A percentile compares a stretch with the other conserved stretches of the same genome.
phyloP scores from a whole-genome alignment of 2,113 vertebrate species.

The Ondatra zibethicus region DNA sequence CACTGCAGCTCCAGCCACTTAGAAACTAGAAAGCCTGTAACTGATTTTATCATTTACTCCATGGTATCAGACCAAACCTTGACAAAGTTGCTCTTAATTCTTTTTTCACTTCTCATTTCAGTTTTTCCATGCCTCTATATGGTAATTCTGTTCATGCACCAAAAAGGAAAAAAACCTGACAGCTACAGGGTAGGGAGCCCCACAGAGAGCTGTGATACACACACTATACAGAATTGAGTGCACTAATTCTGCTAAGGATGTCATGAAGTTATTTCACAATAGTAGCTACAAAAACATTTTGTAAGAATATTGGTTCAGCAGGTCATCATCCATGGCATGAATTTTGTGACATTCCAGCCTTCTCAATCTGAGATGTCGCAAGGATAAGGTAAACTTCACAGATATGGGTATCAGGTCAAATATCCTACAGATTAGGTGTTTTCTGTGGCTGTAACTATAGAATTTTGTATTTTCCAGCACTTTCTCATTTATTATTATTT shows the following conservation, averaged over 20 bases:
- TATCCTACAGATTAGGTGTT: not conserved
- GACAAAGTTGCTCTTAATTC: not conserved
- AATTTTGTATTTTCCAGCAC: not conserved
- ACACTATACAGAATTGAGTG: no score
- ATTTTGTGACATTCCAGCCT: constrained; percentile 10
- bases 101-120: not conserved
- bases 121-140: not conserved
- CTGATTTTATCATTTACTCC: not conserved
- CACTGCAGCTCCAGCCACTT: not conserved
- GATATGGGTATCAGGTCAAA: constrained; percentile 6
- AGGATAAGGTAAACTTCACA: constrained; percentile 40
- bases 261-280: not conserved
- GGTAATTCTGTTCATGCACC: not conserved
- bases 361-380: not conserved
- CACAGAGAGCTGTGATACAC: not conserved
- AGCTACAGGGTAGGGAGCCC: not conserved
- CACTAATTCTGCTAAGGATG: not conserved
- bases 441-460: not conserved
- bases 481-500: not conserved
- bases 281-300: not conserved
- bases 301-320: not conserved
- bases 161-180: not conserved
- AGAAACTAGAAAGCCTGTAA: not conserved
- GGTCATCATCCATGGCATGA: not conserved
- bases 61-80: not conserved